Base-by-base conservation (phyloP, 2,888 invertebrate species). In the Ophion obscuratus region DNA sequence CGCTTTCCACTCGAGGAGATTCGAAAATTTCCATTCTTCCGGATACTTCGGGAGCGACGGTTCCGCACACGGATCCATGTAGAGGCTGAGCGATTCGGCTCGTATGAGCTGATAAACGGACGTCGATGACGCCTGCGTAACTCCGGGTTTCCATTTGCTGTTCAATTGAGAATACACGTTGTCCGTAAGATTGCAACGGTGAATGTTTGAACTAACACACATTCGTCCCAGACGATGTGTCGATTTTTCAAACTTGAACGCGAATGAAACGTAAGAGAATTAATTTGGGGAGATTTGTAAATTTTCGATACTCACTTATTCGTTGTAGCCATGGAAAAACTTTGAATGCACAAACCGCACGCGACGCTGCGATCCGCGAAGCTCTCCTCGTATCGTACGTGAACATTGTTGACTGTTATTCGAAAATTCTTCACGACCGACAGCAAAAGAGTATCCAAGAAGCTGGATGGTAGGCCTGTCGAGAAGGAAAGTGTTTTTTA, bases 371-470 rank as follows among this genome's bases (percentile, higher is more conserved):
- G 95, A 70, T 96, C 96, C 87, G 96, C 96, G 88, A 96, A 95
- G 9, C 95, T 95, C 92, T 98, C 97, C 93, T 98, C 98, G 91
- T 97, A 98, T 87, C 98, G 95, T 83, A 98, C 95, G 93, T 98
- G 98, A 68, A 98, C 95, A 92, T 97, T 97, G 85, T 96, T 96
- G 40, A 98, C 95, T 84, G 96, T 97, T 83, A 98, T 96, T 95
- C 97, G 97, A 68, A 98, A 95, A 92, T 97, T 97, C 92, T 97
- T 97, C 88, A 97, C 95, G 20, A 97, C 96, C 47, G 97, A 97
- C 27, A 97, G 96, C 87, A 97, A 95, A 74, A 97, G 92, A 91
- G 96, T 96, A 92, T 97, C 97, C 86, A 97, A 95, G 92, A 97
- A 96, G 73, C 96, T 95, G 89, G 95, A 95, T 4, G 96, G 96